A percentile compares a stretch with the other conserved stretches of the same genome.
phyloP scores from a whole-genome alignment of 2,113 vertebrate genomes.

The Murina feae region DNA sequence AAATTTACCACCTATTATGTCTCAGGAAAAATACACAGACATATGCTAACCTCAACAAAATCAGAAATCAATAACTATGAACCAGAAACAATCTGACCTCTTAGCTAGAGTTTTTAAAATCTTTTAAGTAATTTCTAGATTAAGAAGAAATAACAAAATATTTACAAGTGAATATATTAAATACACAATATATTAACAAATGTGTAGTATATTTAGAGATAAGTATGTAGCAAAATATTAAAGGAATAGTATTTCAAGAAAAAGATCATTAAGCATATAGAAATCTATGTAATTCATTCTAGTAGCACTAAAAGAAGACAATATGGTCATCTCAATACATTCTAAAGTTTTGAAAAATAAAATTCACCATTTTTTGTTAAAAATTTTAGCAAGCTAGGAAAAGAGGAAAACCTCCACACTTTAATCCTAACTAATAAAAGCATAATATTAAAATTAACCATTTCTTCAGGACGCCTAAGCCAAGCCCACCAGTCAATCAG shows the following conservation, averaged over 20 bases:
- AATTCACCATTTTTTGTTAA: background rate
- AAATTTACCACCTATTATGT: too few relatives aligned
- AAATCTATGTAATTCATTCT: background rate
- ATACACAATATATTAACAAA: background rate
- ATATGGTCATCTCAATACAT: background rate
- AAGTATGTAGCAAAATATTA: background rate
- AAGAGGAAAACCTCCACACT: background rate
- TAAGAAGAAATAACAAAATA: background rate
- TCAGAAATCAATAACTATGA: background rate
- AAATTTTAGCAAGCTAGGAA: background rate
- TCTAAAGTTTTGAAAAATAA: background rate
- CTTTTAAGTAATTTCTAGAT: background rate
- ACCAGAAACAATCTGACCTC: background rate
- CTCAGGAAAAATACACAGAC: too few relatives aligned
- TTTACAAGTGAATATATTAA: background rate
- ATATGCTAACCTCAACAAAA: background rate
- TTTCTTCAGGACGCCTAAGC: too few relatives aligned
- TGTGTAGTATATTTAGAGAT: background rate
- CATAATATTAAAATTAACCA: too few relatives aligned
- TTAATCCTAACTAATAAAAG: too few relatives aligned
- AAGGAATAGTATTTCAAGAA: background rate
- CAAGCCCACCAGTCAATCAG: too few relatives aligned
- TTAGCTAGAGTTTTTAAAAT: background rate
- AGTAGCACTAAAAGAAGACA: background rate
- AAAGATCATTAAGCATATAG: background rate